These are phyloP conservation scores for Sebastolobus alascanus DNA, from an alignment of 2,797 vertebrate species.

Conservation along the genomic window DNA sequence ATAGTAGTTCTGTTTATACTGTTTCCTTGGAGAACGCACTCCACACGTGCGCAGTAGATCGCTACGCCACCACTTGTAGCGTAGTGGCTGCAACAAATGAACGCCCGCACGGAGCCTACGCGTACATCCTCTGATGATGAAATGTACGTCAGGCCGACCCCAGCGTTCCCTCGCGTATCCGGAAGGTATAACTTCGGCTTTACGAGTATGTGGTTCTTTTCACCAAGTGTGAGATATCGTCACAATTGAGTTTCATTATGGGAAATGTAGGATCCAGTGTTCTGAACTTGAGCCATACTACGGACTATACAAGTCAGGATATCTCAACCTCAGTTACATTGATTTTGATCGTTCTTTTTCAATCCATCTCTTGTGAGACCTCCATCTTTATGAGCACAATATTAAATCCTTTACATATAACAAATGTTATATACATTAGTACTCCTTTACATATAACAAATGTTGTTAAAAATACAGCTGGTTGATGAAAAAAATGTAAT, in stretches of 20 bases:
- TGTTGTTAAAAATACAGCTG: neutral
- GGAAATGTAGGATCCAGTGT: neutral
- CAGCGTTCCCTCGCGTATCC: too few relatives aligned
- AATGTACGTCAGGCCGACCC: too few relatives aligned
- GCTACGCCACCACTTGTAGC: too few relatives aligned
- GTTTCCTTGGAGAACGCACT: too few relatives aligned
- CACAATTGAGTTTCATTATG: neutral
- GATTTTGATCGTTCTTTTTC: neutral
- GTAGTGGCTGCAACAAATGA: too few relatives aligned
- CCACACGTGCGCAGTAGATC: too few relatives aligned
- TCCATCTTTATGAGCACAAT: neutral
- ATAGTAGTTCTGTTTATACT: too few relatives aligned
- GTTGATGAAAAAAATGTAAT: neutral
- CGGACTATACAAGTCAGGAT: neutral
- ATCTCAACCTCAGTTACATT: neutral
- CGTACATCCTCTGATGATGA: too few relatives aligned
- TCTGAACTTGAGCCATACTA: neutral
- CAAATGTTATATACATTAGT: too few relatives aligned
- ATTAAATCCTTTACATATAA: neutral
- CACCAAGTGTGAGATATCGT: neutral
- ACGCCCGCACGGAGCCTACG: rapidly evolving
- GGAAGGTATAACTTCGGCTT: too few relatives aligned
- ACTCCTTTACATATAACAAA: neutral
- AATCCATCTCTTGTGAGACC: neutral
- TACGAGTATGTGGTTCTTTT: neutral